Evolutionary conservation across 2,797 vertebrate genomes (phyloP), one percentile per base, ranked within the genome.

Genomic region (Eremophila alpestris): DNA sequence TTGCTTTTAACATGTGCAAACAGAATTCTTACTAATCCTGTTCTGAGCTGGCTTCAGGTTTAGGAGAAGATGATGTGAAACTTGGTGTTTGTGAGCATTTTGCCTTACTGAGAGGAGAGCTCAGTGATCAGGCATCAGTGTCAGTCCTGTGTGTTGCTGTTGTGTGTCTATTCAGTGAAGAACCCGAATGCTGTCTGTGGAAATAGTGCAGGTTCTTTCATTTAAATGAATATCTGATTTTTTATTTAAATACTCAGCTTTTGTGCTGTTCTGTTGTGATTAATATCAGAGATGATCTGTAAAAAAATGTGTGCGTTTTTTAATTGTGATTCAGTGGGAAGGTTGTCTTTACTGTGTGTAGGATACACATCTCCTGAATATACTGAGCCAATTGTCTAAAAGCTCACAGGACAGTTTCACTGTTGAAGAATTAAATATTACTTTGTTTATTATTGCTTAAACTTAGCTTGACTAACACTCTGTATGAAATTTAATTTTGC

Each of bases 401-500:
- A 63, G 22, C 46, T 79, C 30, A 24, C 9, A 13, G 52, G 48
- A 32, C 41, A n/a, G 10, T 46, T 76, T 64, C 23, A 46, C 23
- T 71, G 40, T 59, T 69, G 21, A 81, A 86, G 29, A 88, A 62
- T 60, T 6, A 52, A 41, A 5, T 78, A 78, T 78, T 73, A 16
- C 7, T 43, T 54, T 59, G 30, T 58, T 71, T 78, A 46, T 78
- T 73, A 13, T 24, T 54, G 26, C 23, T 78, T 59, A 13, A 65
- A 78, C 22, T 68, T 40, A 69, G 15, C 56, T 84, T 55, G 80
- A 46, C 74, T 82, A 59, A 76, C n/a, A 40, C 48, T 60, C 48
- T 78, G 16, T 68, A 38, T 38, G 70, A 83, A 71, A 34, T 52
- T 49, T 70, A 63, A 41, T 84, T 89, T 96, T 94, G 32, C 97